Evolutionary conservation across 1,140 invertebrate species (phyloP).

Genomic region (Varroa destructor): DNA sequence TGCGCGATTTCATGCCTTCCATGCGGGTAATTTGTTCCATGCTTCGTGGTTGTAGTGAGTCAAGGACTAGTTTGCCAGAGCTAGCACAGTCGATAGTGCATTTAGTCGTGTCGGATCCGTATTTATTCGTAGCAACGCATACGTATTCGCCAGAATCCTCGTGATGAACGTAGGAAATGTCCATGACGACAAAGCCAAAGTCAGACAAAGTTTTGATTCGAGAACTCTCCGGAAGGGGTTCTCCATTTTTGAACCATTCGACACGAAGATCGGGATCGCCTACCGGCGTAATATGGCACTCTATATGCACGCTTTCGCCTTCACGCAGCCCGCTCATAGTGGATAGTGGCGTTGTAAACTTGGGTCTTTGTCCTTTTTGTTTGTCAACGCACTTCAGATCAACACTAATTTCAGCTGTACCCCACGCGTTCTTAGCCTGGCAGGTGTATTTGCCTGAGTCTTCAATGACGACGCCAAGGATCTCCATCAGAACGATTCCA

Average conservation of each 20-base stretch:
- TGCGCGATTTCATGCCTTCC: conserved; percentile 45
- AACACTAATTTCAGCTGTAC: conserved; percentile 67
- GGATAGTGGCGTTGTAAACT: conserved; percentile 72
- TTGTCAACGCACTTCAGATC: conserved; percentile 68
- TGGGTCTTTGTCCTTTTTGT: conserved; percentile 65
- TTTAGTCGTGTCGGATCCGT: conserved; percentile 30
- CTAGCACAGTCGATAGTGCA: conserved; percentile 26
- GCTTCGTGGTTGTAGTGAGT: conserved; percentile 85
- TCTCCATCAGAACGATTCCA: conserved; percentile 85
- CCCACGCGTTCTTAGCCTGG: conserved; percentile 63
- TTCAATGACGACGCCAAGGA: conserved; percentile 63
- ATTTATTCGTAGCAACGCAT: conserved; percentile 35
- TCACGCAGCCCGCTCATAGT: conserved; percentile 71
- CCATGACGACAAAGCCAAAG: conserved; percentile 87
- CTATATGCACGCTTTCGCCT: conserved; percentile 78
- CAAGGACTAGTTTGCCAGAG: conserved; percentile 68
- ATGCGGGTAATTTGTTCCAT: conserved; percentile 74
- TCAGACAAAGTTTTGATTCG: conserved; percentile 86
- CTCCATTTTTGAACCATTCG: conserved; percentile 88
- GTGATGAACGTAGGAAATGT: conserved; percentile 81
- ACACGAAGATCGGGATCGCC: conserved; percentile 83
- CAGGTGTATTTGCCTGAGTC: conserved; percentile 66
- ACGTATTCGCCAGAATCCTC: conserved; percentile 86
- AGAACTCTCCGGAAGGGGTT: conserved; percentile 65
- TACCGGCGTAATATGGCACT: conserved; percentile 77